Base-by-base conservation (phyloP, 2,113 vertebrate genomes). In the Motacilla alba region DNA sequence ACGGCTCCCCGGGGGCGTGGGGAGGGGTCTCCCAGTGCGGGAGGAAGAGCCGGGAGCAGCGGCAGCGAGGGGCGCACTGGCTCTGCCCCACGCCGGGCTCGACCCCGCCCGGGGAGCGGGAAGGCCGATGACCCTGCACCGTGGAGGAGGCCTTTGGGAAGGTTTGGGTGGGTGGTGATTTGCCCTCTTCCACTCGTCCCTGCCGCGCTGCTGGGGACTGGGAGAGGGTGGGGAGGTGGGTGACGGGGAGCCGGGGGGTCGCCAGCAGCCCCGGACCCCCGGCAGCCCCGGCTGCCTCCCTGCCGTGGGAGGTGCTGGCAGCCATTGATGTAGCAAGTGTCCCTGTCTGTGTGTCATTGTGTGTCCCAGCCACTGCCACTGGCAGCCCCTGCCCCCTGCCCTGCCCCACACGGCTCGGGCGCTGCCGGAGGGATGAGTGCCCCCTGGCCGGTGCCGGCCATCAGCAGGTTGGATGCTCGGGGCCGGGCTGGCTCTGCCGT, bases 251-350 rank as follows among this genome's bases (percentile, higher is more conserved):
- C 77, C 4, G 13, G 35, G 72, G 63, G 11, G 10, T 53, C 3
- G 3, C 37, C 2, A 9, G 55, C 62, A 83, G 31, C 62, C 62
- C 10, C 1, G 44, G 50, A 37, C 35, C 39, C 35, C 37, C 4
- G 5, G 64, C 56, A 35, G 52, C 69, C 63, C 87, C 22, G 2
- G 93, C 82, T 44, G 72, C 83, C 89, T 90, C 83, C 91, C 52
- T 14, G 69, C 70, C 2, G 1, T 2, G 16, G 91, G 77, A 92
- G 83, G 60, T 83, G 87, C 73, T 87, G 90, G 93, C 94, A 94
- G 93, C 92, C 95, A 95, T 87, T 10, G 83, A 97, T 96, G 96
- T 96, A 97, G 96, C 96, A 96, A 93, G 92, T 52, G 94, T 96
- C 94, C 80, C 84, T 83, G 60, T 94, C 53, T 69, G 72, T 81